Evolutionary conservation across 2,113 vertebrate genomes (phyloP), one percentile per base, ranked within the genome.

Genomic region (Heloderma charlesbogerti): DNA sequence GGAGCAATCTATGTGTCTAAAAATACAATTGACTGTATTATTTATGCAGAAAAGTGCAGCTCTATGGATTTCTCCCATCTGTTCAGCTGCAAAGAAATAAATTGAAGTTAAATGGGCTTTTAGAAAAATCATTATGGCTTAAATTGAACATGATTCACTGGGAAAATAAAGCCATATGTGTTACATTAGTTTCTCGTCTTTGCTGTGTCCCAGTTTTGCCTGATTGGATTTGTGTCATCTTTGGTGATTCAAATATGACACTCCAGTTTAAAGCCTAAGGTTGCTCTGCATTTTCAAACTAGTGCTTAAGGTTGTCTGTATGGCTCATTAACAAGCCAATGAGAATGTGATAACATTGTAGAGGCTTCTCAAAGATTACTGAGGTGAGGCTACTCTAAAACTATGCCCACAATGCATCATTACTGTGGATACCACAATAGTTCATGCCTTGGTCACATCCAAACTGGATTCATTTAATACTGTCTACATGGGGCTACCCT

Each of bases 141-240:
- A 95, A 96, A 96, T 60, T 92, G 93, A 97, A 95, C 90, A 92
- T 93, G 80, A 92, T 95, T 96, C 96, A 69, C 90, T 89, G 81
- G 88, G 90, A 96, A 96, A 96, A 94, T 91, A 97, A 95, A 96
- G 92, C 93, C 94, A 95, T 95, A 94, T 96, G 92, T 88, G 22
- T 93, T 91, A 75, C 90, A 92, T 94, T 92, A 94, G 80, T 94
- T 93, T 94, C 91, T 96, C 88, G 57, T 92, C 93, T 94, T 94
- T 85, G 1, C 85, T 94, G 37, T 7, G 51, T 84, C 78, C 87
- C 72, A 13, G 37, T 95, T 95, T 90, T 0, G 0, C 90, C 91
- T 86, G 80, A 84, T 54, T 89, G 37, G 88, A 78, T 91, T 13
- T 18, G 25, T 86, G 89, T 94, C 91, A 51, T 81, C 71, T 71